Base-by-base conservation (phyloP, 2,113 vertebrate species). In the Percopsis transmontana region DNA sequence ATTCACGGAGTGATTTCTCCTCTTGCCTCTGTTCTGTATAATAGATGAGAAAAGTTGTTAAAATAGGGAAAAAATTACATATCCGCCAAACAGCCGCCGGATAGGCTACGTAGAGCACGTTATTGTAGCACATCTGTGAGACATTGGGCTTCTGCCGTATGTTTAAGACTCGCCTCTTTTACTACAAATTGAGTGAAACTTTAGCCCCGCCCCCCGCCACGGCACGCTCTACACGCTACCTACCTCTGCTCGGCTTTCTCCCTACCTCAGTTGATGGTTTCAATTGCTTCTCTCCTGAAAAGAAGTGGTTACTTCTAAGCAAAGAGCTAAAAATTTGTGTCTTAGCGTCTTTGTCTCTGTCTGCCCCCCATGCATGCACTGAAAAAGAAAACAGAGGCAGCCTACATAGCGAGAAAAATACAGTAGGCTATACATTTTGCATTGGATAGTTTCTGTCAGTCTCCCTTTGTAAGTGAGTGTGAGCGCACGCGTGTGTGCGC, bases 131-230 rank as follows among this genome's bases (percentile, higher is more conserved):
- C 27, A 33, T 33, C 27, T 33, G 5, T 0, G 66, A 54, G 5
- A 24, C n/a, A 1, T 19, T 27, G 27, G 44, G 50, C 68, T 71
- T 68, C 75, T 50, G 40, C 63, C 1, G 48, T 42, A 44, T 27
- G 38, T 12, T 2, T n/a, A 11, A 24, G 52, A 73, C 67, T 65
- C 80, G 80, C 69, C 44, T 54, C 27, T 10, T 33, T 16, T 38
- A 51, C 62, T 61, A 70, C 59, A 38, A 10, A 81, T 56, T 24
- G 47, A 69, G 47, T 66, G 38, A 56, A 55, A 56, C 52, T 85
- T 55, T 13, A 69, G 81, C 76, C 42, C 58, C 58, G 23, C 84
- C 88, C 57, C 85, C n/a, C n/a, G n/a, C n/a, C n/a, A n/a, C 85
- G 16, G 27, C 48, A 20, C 79, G 51, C 82, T 15, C 56, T 67